Conservation (phyloP, 2,888 invertebrate species). For the Eupithecia centaureata region DNA sequence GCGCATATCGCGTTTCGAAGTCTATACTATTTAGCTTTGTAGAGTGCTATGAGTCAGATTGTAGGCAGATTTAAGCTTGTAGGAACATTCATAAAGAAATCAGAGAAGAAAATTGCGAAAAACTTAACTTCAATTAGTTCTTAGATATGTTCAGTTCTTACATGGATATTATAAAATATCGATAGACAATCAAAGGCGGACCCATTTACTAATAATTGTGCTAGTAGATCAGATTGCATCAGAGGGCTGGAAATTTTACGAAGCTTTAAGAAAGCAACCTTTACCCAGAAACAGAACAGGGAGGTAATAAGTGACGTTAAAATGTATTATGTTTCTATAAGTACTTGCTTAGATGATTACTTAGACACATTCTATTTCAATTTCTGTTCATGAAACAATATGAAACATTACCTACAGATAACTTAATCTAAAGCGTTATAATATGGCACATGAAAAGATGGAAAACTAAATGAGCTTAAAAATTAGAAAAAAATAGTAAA, state of each 20-base stretch:
- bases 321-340: not conserved
- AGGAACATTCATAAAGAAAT: not conserved
- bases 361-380: too few species aligned
- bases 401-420: too few species aligned
- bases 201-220: conserved; percentile 20
- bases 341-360: not conserved
- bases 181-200: too few species aligned
- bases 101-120: not conserved
- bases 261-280: conserved; percentile 38
- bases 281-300: conserved; percentile 37
- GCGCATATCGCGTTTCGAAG: conserved; percentile 65
- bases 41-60: conserved; percentile 3
- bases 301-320: conserved; percentile 12
- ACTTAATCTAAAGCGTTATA: too few species aligned
- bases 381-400: too few species aligned
- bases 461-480: not conserved
- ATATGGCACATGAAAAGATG: too few species aligned
- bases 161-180: too few species aligned
- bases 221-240: conserved; percentile 33
- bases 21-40: not conserved
- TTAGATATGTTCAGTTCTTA: too few species aligned
- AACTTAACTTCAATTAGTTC: not conserved
- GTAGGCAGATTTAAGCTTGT: not conserved
- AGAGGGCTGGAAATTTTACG: conserved; percentile 41
- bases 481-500: too few species aligned